These are phyloP conservation scores for Phoebastria nigripes DNA, from an alignment of 2,797 vertebrate genomes.

Conservation along the genomic window DNA sequence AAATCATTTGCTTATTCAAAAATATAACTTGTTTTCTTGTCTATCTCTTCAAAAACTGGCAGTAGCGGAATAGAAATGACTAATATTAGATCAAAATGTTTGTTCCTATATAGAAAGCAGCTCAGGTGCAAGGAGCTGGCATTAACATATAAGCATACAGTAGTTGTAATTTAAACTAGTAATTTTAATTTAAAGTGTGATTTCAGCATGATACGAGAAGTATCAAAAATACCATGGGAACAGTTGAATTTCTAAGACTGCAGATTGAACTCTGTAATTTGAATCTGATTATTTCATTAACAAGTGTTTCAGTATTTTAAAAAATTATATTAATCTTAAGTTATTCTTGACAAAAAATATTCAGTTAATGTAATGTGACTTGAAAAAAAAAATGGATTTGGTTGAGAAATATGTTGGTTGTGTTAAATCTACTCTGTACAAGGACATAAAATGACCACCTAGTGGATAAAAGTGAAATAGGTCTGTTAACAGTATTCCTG, in stretches of 20 bases:
- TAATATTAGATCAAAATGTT: not conserved
- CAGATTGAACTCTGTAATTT: not conserved
- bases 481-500: not conserved
- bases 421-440: not conserved
- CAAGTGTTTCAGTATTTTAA: not conserved
- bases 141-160: not conserved
- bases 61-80: not conserved
- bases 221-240: not conserved
- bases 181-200: not conserved
- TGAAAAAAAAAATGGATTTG: not conserved
- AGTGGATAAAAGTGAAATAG: slow-evolving; percentile 15
- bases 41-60: not conserved
- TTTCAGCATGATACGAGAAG: not conserved
- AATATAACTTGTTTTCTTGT: not conserved
- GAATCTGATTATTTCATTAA: not conserved
- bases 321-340: not conserved
- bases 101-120: not conserved
- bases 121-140: not conserved
- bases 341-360: not conserved
- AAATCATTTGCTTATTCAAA: not conserved
- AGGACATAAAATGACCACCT: not conserved
- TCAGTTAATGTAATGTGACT: not conserved
- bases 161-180: not conserved
- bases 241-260: not conserved
- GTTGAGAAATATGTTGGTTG: not conserved